phyloP scores from a whole-genome alignment of 2,888 invertebrate species.

The Allacma fusca region DNA sequence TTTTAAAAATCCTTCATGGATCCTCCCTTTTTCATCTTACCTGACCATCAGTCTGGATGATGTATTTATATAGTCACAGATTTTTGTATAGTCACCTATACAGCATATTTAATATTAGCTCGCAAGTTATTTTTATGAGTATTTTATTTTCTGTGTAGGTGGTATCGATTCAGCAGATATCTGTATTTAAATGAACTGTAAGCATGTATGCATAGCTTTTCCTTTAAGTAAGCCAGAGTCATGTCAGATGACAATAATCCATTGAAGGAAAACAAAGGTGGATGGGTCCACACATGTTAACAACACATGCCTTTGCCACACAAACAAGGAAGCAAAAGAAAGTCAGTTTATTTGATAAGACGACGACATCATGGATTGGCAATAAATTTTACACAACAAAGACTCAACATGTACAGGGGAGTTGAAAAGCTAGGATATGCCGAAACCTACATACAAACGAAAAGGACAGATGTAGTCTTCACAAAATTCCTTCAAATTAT shows the following conservation, averaged over 20 bases:
- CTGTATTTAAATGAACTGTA: not conserved
- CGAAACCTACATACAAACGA: not conserved
- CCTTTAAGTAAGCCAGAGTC: not conserved
- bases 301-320: not conserved
- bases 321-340: constrained; percentile 17
- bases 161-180: too few relatives aligned
- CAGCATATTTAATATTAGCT: too few relatives aligned
- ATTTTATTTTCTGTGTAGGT: too few relatives aligned
- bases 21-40: too few relatives aligned
- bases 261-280: not conserved
- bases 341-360: constrained; percentile 4
- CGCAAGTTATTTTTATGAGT: too few relatives aligned
- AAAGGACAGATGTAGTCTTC: too few relatives aligned
- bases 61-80: too few relatives aligned
- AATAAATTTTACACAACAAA: constrained; percentile 23
- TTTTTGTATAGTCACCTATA: too few relatives aligned
- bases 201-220: not conserved
- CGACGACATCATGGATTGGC: constrained; percentile 18
- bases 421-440: not conserved
- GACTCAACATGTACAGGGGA: not conserved
- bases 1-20: too few relatives aligned
- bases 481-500: too few relatives aligned
- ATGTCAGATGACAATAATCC: constrained; percentile 14
- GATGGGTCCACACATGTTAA: not conserved
- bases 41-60: too few relatives aligned